Conservation (phyloP, 2,888 invertebrate species). For the Philopedon plagiatum region DNA sequence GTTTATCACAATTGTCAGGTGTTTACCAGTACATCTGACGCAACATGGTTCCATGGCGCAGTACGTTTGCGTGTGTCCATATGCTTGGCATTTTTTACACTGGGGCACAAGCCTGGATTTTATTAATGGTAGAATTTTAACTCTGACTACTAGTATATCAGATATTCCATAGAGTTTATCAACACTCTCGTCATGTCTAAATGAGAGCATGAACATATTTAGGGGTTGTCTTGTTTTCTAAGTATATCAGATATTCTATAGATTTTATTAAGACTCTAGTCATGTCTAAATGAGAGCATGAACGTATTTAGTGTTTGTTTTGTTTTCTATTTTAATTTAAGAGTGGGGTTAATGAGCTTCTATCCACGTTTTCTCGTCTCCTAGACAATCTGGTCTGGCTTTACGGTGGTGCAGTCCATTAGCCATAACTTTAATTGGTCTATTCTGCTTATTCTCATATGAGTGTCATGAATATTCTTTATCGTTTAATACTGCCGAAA, state of each 20-base stretch:
- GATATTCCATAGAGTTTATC: constrained; percentile 37
- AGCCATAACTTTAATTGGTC: constrained; percentile 11
- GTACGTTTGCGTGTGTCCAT: constrained; percentile 12
- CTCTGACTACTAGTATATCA: constrained; percentile 24
- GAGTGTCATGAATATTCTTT: neutral
- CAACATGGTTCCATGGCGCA: neutral
- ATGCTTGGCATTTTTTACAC: constrained; percentile 24
- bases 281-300: constrained; percentile 34
- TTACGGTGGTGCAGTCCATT: neutral
- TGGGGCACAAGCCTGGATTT: neutral
- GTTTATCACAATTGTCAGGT: neutral
- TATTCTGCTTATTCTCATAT: constrained; percentile 17
- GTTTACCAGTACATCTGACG: constrained; percentile 20
- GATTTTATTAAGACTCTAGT: constrained; percentile 38
- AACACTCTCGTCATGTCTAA: constrained; percentile 36
- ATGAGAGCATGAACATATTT: constrained; percentile 37
- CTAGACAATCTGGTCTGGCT: neutral
- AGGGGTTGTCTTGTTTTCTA: constrained; percentile 34
- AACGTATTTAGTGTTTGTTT: constrained; percentile 39
- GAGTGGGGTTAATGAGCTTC: neutral
- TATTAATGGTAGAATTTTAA: constrained; percentile 23
- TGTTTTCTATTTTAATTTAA: constrained; percentile 40
- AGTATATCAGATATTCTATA: constrained; percentile 34
- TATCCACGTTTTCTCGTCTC: constrained; percentile 8
- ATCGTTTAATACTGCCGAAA: neutral